Conservation (phyloP, 2,888 invertebrate genomes). For the Arenicola marina region DNA sequence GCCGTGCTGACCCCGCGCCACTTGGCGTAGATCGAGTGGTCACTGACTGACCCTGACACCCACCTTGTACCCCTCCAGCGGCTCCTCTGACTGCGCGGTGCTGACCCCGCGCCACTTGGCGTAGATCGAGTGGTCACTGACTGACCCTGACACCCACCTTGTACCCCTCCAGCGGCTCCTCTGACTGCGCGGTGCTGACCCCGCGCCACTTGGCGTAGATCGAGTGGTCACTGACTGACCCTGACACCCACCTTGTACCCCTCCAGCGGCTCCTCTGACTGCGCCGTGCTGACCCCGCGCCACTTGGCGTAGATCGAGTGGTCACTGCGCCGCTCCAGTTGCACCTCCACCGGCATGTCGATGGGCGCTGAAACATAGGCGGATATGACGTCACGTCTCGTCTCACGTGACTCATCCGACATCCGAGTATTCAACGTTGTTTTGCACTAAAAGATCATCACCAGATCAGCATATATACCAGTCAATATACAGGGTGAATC, state of each 20-base stretch:
- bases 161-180: slow-evolving; percentile 91
- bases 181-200: slow-evolving; percentile 80
- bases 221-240: no score
- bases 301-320: slow-evolving; percentile 86
- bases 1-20: slow-evolving; percentile 91
- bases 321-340: slow-evolving; percentile 81
- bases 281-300: slow-evolving; percentile 85
- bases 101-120: slow-evolving; percentile 89
- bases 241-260: slow-evolving; percentile 92
- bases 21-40: slow-evolving; percentile 82
- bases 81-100: slow-evolving; percentile 89
- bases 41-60: no score
- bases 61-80: slow-evolving; percentile 89
- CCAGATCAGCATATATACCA: no score
- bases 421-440: no score
- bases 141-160: no score
- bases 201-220: slow-evolving; percentile 91
- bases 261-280: slow-evolving; percentile 88
- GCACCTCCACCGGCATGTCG: slow-evolving; percentile 91
- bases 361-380: slow-evolving; percentile 76
- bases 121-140: no score
- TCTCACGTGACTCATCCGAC: no score
- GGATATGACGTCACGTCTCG: background rate
- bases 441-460: no score
- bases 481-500: no score